phyloP scores from a whole-genome alignment of 37 sponge, comb jelly and placozoan genomes.

The Aphrocallistes beatrix region DNA sequence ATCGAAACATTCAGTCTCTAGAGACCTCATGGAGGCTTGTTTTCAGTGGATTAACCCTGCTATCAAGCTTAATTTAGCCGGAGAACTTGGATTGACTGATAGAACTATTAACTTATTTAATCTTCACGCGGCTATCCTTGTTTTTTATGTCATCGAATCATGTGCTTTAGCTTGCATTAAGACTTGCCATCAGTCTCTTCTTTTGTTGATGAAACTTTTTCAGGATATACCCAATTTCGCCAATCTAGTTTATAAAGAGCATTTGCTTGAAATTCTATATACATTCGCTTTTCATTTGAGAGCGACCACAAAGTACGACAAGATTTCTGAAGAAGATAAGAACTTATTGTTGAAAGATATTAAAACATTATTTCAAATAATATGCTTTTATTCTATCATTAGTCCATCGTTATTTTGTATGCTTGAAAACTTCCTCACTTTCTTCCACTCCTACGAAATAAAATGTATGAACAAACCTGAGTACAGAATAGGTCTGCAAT shows the following conservation, averaged over 20 bases:
- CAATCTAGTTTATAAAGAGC: not conserved
- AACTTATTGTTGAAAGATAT: not conserved
- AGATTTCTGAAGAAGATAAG: not conserved
- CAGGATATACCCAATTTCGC: constrained; percentile 17
- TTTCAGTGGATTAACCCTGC: not conserved
- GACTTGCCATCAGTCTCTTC: not conserved
- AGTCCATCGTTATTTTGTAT: not conserved
- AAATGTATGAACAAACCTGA: not conserved
- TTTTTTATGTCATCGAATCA: not conserved
- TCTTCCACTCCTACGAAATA: constrained; percentile 3
- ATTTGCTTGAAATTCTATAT: not conserved
- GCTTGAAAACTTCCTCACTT: not conserved
- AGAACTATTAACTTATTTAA: not conserved
- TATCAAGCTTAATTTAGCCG: not conserved
- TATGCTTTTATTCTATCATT: not conserved
- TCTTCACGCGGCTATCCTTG: not conserved
- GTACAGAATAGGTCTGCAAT: not conserved
- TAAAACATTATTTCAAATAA: not conserved
- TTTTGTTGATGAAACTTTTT: not conserved
- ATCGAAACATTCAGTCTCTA: not conserved
- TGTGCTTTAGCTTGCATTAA: not conserved
- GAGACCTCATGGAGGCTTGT: constrained; percentile 3
- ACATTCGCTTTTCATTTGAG: not conserved
- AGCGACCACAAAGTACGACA: not conserved
- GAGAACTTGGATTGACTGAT: constrained; percentile 11